These are phyloP conservation scores for Neoarius graeffei DNA, from an alignment of 2,113 vertebrate species.

Conservation along the genomic window DNA sequence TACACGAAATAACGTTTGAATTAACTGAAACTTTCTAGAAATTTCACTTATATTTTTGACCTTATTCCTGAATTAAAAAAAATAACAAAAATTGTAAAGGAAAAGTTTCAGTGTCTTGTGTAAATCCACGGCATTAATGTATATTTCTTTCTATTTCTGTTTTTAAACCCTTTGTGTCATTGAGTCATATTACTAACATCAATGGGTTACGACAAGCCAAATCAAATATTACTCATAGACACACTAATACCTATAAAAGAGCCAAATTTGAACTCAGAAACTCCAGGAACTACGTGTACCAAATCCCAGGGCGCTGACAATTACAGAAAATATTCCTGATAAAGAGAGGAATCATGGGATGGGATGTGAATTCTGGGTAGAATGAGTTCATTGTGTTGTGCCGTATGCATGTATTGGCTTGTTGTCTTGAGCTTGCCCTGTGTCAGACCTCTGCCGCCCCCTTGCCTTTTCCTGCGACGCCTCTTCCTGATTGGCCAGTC, in stretches of 20 bases:
- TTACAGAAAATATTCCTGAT: not conserved
- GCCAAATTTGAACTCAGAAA: not conserved
- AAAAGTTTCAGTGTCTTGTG: not conserved
- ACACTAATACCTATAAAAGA: not conserved
- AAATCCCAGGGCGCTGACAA: not conserved
- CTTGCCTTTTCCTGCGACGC: constrained; percentile 52
- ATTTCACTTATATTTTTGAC: not conserved
- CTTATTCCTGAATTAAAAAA: not conserved
- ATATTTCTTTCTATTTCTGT: not conserved
- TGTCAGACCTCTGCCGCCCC: constrained; percentile 48
- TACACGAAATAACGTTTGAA: not conserved
- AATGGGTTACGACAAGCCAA: not conserved
- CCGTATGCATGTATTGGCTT: not conserved
- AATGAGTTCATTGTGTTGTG: constrained; percentile 6
- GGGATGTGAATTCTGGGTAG: not conserved
- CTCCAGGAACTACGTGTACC: not conserved
- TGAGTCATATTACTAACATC: not conserved
- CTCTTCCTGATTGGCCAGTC: constrained; percentile 49
- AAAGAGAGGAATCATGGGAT: not conserved
- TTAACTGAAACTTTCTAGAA: not conserved
- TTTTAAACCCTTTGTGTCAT: not conserved
- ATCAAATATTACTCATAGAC: not conserved
- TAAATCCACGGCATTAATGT: not conserved
- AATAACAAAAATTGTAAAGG: not conserved
- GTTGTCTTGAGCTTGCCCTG: constrained; percentile 47